These are phyloP conservation scores for Nephrotoma appendiculata DNA, from an alignment of 2,888 invertebrate species.

Conservation along the genomic window DNA sequence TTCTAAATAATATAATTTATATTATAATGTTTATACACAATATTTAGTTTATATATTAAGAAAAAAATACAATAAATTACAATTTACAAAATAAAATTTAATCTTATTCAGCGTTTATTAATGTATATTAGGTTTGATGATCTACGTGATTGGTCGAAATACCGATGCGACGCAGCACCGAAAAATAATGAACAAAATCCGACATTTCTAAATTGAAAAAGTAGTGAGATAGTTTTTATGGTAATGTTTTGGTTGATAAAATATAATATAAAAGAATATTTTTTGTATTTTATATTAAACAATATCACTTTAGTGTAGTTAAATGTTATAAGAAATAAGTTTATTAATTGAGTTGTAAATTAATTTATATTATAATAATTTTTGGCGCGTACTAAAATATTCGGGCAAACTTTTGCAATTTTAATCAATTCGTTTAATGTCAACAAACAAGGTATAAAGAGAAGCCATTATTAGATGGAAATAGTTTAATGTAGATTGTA, in stretches of 20 bases:
- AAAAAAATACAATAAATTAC: background rate
- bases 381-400: constrained; percentile 1
- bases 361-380: background rate
- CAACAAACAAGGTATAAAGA: constrained; percentile 2
- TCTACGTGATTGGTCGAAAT: background rate
- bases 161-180: constrained; percentile 1
- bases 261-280: background rate
- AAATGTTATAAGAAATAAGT: background rate
- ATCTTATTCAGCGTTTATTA: background rate
- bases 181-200: background rate
- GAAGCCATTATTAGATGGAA: background rate
- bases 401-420: background rate
- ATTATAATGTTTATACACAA: too few species aligned
- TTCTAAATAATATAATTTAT: background rate
- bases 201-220: background rate
- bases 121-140: background rate
- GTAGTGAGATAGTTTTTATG: background rate
- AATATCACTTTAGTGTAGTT: background rate
- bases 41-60: background rate
- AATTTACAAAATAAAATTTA: background rate
- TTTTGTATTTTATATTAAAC: background rate
- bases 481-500: background rate
- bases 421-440: constrained; percentile 4
- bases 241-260: background rate
- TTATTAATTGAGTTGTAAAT: background rate